phyloP scores from a whole-genome alignment of 2,888 invertebrate species.

The Diplazon laetatorius region DNA sequence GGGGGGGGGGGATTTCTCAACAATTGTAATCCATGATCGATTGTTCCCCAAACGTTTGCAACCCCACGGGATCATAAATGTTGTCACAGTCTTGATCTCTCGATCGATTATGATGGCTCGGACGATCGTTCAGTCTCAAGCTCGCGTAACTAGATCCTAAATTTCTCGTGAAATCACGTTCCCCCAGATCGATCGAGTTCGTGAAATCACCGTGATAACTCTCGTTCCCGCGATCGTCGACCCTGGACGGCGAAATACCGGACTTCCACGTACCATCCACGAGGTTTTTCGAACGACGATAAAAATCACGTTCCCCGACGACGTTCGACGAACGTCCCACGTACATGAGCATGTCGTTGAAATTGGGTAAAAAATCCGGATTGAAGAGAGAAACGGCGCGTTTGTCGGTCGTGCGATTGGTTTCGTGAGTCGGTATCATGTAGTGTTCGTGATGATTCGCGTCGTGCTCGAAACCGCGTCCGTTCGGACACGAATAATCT shows the following conservation, averaged over 20 bases:
- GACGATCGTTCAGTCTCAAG: slow-evolving; percentile 49
- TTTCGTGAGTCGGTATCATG: slow-evolving; percentile 67
- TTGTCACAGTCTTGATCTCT: slow-evolving; percentile 64
- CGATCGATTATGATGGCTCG: slow-evolving; percentile 17
- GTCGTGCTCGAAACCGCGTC: slow-evolving; percentile 37
- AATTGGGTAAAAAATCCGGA: slow-evolving; percentile 80
- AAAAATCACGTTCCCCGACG: slow-evolving; percentile 59
- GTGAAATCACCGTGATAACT: slow-evolving; percentile 15
- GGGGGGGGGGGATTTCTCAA: slow-evolving; percentile 36
- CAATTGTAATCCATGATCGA: slow-evolving; percentile 64
- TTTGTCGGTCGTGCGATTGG: slow-evolving; percentile 65
- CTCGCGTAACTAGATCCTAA: slow-evolving; percentile 62
- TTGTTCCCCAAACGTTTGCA: slow-evolving; percentile 52
- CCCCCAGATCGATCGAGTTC: slow-evolving; percentile 36
- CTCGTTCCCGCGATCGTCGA: slow-evolving; percentile 34
- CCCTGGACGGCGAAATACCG: slow-evolving; percentile 34
- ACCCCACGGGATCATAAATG: slow-evolving; percentile 64
- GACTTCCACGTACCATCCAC: slow-evolving; percentile 62
- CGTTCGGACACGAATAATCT: not conserved
- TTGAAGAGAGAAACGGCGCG: slow-evolving; percentile 78
- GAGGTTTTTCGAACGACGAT: slow-evolving; percentile 64
- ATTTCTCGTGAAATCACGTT: slow-evolving; percentile 3
- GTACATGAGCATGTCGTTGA: slow-evolving; percentile 79
- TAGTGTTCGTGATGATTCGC: slow-evolving; percentile 67
- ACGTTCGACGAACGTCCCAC: slow-evolving; percentile 70